Conservation (phyloP, 2,797 vertebrate genomes). For the Enteromius trimaculatus region DNA sequence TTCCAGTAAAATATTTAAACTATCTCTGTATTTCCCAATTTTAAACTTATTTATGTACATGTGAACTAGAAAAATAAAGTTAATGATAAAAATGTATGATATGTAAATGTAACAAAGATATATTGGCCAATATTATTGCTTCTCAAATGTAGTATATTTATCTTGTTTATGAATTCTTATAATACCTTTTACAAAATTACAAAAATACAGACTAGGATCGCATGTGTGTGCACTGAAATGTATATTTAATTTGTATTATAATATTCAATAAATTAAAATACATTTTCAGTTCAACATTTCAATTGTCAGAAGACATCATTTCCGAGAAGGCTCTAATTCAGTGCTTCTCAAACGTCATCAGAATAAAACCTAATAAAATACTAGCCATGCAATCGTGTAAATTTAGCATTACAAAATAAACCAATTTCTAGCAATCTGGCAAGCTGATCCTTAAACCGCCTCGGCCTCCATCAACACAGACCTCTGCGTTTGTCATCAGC, state of each 20-base stretch:
- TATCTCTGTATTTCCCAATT: not conserved
- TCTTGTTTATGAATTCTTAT: not conserved
- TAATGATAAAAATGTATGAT: not conserved
- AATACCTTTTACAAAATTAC: not conserved
- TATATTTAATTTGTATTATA: not conserved
- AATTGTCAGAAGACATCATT: not conserved
- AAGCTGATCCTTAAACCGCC: not conserved
- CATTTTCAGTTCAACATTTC: too few species aligned
- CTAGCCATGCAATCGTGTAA: not conserved
- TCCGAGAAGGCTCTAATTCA: not conserved
- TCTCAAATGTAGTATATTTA: not conserved
- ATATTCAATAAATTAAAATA: not conserved
- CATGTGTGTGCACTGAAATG: not conserved
- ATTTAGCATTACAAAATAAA: not conserved
- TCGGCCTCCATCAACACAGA: constrained; percentile 62
- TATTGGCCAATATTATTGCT: not conserved
- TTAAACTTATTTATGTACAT: not conserved
- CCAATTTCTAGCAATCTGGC: not conserved
- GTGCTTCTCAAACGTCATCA: not conserved
- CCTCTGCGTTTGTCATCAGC: constrained; percentile 69
- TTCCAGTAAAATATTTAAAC: not conserved
- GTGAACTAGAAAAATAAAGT: not conserved
- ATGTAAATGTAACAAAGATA: not conserved
- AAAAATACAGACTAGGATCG: not conserved
- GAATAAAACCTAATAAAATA: not conserved